Evolutionary conservation across 2,113 vertebrate genomes (phyloP), one percentile per base, ranked within the genome.

Genomic region (Siphamia tubifer): DNA sequence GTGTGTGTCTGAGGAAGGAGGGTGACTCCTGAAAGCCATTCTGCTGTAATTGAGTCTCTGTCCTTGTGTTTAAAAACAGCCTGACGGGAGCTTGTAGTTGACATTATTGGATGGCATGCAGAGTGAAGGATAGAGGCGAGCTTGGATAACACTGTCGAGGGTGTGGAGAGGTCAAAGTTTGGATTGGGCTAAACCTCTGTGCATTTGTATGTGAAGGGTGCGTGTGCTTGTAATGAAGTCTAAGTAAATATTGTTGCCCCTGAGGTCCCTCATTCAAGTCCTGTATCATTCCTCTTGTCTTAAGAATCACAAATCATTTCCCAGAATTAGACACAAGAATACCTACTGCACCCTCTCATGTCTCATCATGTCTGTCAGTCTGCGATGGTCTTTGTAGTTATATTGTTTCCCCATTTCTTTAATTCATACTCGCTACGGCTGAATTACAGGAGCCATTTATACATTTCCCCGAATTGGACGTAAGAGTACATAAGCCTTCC

Each of bases 1-100:
- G 77, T 51, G 77, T 51, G 35, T 56, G 49, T 78, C 27, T 65
- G 64, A 15, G 71, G 78, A 47, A 21, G 51, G 68, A 61, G 70
- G 75, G 48, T 47, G 78, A 66, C 78, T 81, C 86, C 81, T 60
- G 60, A 88, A 79, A 89, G 83, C 80, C 74, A 65, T 87, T 86
- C 86, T 85, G 70, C 70, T 84, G 87, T 89, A 88, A 85, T 91
- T 90, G 74, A 92, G 82, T 83, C 82, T 81, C 86, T 79, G 91
- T 88, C 90, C 91, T 92, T 92, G 75, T 91, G 81, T 91, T 91
- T 91, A 90, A 91, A 91, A 91, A 90, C 90, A 90, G 90, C 82
- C 68, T 72, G 81, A 87, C 82, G 75, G 80, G 62, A 84, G 82
- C 77, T 85, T 28, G 74, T 81, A 77, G 76, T 78, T 77, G 78